Conservation (phyloP, 35 echinoderm and acorn worm species). For the Apostichopus parvimensis region DNA sequence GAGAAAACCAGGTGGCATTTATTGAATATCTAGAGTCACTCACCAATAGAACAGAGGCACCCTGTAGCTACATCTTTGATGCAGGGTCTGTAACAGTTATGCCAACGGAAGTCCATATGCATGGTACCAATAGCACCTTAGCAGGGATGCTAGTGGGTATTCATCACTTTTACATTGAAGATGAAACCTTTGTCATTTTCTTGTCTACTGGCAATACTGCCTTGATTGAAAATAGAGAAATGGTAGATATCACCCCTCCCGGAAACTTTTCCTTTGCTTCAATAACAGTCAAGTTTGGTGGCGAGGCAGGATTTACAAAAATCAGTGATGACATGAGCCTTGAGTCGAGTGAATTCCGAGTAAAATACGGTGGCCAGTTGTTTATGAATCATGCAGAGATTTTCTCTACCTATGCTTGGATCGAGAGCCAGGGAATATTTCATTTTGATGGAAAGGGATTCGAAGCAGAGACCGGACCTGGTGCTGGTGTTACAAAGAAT, state of each 20-base stretch:
- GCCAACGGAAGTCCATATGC: constrained; percentile 85
- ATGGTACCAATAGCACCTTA: constrained; percentile 86
- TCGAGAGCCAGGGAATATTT: constrained; percentile 84
- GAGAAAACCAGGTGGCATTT: constrained; percentile 78
- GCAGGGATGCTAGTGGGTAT: constrained; percentile 77
- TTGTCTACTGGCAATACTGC: constrained; percentile 80
- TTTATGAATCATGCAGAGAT: constrained; percentile 86
- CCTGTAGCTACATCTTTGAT: constrained; percentile 83
- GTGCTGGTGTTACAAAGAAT: constrained; percentile 49
- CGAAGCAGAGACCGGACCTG: constrained; percentile 69
- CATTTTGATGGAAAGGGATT: constrained; percentile 87
- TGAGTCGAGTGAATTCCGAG: constrained; percentile 80
- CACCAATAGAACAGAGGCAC: constrained; percentile 83
- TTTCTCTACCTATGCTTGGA: constrained; percentile 87
- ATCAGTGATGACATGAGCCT: constrained; percentile 65
- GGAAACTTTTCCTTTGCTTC: constrained; percentile 93
- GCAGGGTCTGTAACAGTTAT: constrained; percentile 61
- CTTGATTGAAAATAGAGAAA: constrained; percentile 67
- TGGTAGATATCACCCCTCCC: constrained; percentile 65
- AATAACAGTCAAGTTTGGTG: constrained; percentile 84
- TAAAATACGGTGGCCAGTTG: constrained; percentile 76
- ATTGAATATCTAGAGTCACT: constrained; percentile 78
- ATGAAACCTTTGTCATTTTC: constrained; percentile 70
- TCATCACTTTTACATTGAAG: constrained; percentile 91
- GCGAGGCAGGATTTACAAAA: constrained; percentile 65